Evolutionary conservation across 2,888 invertebrate species (phyloP), one percentile per base, ranked within the genome.

Genomic region (Tribolium freemani): DNA sequence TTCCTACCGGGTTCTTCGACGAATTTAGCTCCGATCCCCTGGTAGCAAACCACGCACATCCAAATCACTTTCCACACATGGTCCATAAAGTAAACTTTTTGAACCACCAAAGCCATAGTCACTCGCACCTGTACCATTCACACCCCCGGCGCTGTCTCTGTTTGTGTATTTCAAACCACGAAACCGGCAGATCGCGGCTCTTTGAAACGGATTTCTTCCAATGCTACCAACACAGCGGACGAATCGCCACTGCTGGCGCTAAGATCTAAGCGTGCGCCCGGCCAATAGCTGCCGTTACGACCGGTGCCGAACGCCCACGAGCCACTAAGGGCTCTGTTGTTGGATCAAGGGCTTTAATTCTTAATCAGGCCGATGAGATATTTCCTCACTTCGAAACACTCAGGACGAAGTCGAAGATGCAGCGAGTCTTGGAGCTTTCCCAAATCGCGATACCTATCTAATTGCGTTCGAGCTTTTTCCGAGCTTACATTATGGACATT

Each of bases 231-330:
- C 74, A 21, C 78, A 77, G 73, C 80, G 77, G 77, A 77, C 80
- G 80, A 76, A 79, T 77, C 77, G 79, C 80, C 81, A 81, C 82
- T 82, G 77, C 75, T 73, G 79, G 81, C 80, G 80, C 80, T 78
- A 79, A 79, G 76, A 77, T 72, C 72, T 76, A 79, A 78, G 80
- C 81, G 80, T 79, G 78, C 79, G 80, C 80, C 80, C 79, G 79
- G 80, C 82, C 81, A 80, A 80, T 81, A 76, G 82, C 80, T 79
- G 76, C 72, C 75, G 63, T 73, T 69, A 78, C 81, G 81, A 81
- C 57, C 66, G 73, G 73, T 70, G 48, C 76, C 82, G 82, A 82
- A 77, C 76, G 78, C 77, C 78, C 67, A 80, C 82, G 82, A 81
- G 48, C 31, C 30, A 21, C 56, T 69, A 67, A 67, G 70, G 73